Conservation (phyloP, 1,140 invertebrate species). For the Pantala flavescens region DNA sequence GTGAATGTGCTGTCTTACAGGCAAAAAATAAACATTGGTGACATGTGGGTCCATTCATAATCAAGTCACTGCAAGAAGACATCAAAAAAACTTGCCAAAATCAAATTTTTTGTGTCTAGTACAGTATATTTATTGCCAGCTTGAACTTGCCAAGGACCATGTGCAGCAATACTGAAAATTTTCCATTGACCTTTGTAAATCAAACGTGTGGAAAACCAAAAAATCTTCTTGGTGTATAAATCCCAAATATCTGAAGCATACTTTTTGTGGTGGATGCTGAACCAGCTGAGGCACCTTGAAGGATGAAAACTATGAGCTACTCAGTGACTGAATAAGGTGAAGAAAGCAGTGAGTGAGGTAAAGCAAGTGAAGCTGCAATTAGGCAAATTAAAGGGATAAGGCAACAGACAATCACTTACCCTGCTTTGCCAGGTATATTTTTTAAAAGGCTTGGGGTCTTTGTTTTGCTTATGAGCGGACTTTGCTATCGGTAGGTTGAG, state of each 20-base stretch:
- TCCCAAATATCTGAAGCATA: not conserved
- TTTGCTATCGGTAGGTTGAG: not conserved
- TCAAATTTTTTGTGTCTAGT: too few species aligned
- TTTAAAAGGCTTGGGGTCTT: not conserved
- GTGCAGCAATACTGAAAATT: too few species aligned
- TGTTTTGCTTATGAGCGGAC: not conserved
- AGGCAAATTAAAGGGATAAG: not conserved
- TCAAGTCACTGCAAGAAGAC: too few species aligned
- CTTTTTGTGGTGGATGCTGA: not conserved
- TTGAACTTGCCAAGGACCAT: too few species aligned
- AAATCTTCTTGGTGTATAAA: not conserved
- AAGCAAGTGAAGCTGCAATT: constrained; percentile 1
- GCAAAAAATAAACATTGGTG: too few species aligned
- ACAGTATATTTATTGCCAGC: too few species aligned
- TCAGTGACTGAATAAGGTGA: not conserved
- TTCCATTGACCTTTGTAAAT: too few species aligned
- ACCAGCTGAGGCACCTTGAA: not conserved
- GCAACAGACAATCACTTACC: constrained; percentile 8
- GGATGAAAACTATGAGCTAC: not conserved
- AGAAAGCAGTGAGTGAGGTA: not conserved
- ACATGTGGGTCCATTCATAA: too few species aligned
- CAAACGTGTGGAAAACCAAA: not conserved
- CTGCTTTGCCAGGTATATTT: not conserved
- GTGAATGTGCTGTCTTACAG: too few species aligned
- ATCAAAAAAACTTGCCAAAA: too few species aligned